Base-by-base conservation (phyloP, 37 sponge, comb jelly and placozoan genomes). In the Lycopodina hypogea region DNA sequence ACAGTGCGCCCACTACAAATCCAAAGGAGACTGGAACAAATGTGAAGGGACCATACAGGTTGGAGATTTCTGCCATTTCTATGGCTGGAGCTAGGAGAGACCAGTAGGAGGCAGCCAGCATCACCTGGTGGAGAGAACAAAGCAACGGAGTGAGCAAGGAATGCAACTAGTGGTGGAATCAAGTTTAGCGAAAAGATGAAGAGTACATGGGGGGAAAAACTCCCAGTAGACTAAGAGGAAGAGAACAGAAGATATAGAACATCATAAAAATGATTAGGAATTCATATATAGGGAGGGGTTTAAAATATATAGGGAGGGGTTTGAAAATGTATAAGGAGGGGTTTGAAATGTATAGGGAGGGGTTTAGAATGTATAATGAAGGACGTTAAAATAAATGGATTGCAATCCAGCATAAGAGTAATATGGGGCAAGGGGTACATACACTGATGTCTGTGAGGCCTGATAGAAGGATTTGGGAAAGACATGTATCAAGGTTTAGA, bases 101-200 rank as follows among this genome's bases (percentile, higher is more conserved):
- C 98, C 98, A 97, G 70, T 90, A 97, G 28, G 90, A 90, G 7
- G 98, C 98, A 63, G 98, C 98, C 67, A 97, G 63, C 98, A 97
- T 97, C 34, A 97, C 98, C 93, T 94, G 83, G 8, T 51, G 68
- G 56, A 35, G 52, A 34, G 48, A 45, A 4, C 8, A 9, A 4
- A 39, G 42, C n/a, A 69, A 11, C 17, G 33, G 34, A 29, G 17
- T 17, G 34, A 28, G 32, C 15, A 33, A 29, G 26, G 34, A 28
- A 29, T 51, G 72, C 1, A 45, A 8, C 36, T 68, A 30, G 28
- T 41, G 37, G 71, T 42, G 59, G 59, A 19, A 24, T 6, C 24
- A 26, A 19, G 59, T 58, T 8, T 58, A 52, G 59, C 59, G 14
- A 24, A 4, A 19, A 26, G 59, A 4, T 4, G 59, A 58, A 19